Percentiles rank a stretch among this genome's conserved stretches.
Conservation (phyloP, 2,113 vertebrate species). For the Tachysurus vachellii region DNA sequence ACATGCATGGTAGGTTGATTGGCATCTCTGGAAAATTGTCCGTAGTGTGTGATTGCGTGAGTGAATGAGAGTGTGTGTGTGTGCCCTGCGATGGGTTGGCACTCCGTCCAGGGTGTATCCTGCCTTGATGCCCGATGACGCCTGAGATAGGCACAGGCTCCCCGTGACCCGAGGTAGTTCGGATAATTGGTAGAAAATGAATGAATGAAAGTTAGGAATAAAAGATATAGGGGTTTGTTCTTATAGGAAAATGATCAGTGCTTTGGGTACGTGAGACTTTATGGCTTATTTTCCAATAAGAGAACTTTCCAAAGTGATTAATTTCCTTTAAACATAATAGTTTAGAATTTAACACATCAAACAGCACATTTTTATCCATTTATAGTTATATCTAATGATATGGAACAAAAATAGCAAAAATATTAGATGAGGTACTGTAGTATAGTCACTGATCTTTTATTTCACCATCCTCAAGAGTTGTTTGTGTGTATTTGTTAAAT, state of each 20-base stretch:
- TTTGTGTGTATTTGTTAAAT: background rate
- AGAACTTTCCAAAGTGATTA: background rate
- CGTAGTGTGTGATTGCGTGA: no score
- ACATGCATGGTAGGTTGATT: no score
- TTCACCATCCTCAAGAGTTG: background rate
- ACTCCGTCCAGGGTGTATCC: no score
- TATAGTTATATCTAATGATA: background rate
- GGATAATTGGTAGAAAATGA: no score
- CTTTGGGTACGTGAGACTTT: background rate
- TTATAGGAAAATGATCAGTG: background rate
- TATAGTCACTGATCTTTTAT: background rate
- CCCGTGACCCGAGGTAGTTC: no score
- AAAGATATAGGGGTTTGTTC: background rate
- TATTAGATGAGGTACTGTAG: background rate
- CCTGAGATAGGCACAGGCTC: no score
- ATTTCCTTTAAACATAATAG: background rate
- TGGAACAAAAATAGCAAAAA: background rate
- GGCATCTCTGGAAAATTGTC: no score
- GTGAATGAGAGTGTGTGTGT: no score
- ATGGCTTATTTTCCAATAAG: background rate
- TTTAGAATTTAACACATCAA: background rate
- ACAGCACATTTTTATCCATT: background rate
- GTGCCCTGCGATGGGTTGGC: no score
- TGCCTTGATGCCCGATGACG: no score
- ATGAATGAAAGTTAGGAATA: no score